Base-by-base conservation (phyloP, 2,888 invertebrate genomes). In the Aquatica leii region DNA sequence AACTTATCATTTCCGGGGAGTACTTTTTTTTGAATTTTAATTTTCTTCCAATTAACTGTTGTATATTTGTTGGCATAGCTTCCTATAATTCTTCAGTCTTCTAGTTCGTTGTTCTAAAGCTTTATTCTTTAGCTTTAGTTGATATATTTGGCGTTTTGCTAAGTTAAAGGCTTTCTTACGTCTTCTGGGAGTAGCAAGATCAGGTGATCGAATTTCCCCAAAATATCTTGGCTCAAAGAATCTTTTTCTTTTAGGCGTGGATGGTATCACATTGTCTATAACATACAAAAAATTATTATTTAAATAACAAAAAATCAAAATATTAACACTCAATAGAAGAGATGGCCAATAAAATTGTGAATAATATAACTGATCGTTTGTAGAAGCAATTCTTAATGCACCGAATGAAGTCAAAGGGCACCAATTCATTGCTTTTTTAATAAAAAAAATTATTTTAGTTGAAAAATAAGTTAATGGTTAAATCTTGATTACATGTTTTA, bases 31-130 rank as follows among this genome's bases (percentile, higher is more conserved):
- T n/a, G 14, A 20, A 20, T 21, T 54, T 54, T 41, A 41, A 24
- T 41, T 54, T 54, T 54, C 41, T 40, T 20, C 14, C 2, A 54
- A 54, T 12, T 37, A 54, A 18, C 12, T 54, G 54, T 14, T 54
- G 12, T 18, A 43, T 14, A 9, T 40, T 43, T 40, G 35, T 37
- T 41, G 54, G 43, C 8, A 54, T 14, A 52, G 12, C 52, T 52
- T 4, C 31, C 31, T 31, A 31, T 37, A 52, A 35, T 55, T 43
- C 14, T 12, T 43, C 9, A 43, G 21, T 20, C 55, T 41, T 8
- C 46, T 18, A 21, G 37, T 55, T 20, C n/a, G 2, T 55, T 55
- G 43, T 43, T 55, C n/a, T 31, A 55, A 31, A 18, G 34, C 24
- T 50, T 14, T 12, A 40, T 31, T 31, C 31, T 31, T 31, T 31